These are phyloP conservation scores for Epizoanthus stellaris DNA, from an alignment of 92 coral and sea anemone species.

Conservation along the genomic window DNA sequence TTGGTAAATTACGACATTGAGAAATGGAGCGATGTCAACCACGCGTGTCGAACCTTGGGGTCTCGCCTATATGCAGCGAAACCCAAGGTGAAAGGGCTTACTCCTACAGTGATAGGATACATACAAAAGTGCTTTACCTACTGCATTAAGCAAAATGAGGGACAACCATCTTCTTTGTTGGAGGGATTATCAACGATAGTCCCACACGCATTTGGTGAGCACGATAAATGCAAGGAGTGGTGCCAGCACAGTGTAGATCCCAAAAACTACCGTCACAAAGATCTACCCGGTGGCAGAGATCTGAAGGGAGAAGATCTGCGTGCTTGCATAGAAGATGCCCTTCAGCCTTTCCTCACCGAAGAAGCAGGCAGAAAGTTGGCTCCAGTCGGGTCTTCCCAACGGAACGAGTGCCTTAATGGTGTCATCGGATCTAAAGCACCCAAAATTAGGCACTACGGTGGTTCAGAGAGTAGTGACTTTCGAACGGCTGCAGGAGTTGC, in stretches of 20 bases:
- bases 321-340: conserved; percentile 33
- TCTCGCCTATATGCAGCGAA: conserved; percentile 33
- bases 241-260: conserved; percentile 47
- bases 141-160: conserved; percentile 61
- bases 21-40: conserved; percentile 51
- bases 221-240: conserved; percentile 53
- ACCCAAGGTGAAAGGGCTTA: conserved; percentile 43
- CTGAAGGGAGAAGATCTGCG: conserved; percentile 44
- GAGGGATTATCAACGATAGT: conserved; percentile 45
- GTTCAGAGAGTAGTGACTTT: conserved; percentile 48
- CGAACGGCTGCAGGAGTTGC: conserved; percentile 44
- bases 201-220: conserved; percentile 68
- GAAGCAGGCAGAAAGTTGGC: conserved; percentile 31
- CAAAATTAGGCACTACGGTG: conserved; percentile 45
- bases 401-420: conserved; percentile 50
- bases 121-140: conserved; percentile 59
- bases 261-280: conserved; percentile 35
- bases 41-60: conserved; percentile 37
- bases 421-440: conserved; percentile 51
- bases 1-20: conserved; percentile 45
- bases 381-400: conserved; percentile 41
- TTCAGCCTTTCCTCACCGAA: conserved; percentile 36
- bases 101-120: conserved; percentile 46
- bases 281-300: conserved; percentile 58
- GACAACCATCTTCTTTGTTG: conserved; percentile 27